Evolutionary conservation across 1,140 invertebrate species (phyloP).

Genomic region (Prorops nasuta): DNA sequence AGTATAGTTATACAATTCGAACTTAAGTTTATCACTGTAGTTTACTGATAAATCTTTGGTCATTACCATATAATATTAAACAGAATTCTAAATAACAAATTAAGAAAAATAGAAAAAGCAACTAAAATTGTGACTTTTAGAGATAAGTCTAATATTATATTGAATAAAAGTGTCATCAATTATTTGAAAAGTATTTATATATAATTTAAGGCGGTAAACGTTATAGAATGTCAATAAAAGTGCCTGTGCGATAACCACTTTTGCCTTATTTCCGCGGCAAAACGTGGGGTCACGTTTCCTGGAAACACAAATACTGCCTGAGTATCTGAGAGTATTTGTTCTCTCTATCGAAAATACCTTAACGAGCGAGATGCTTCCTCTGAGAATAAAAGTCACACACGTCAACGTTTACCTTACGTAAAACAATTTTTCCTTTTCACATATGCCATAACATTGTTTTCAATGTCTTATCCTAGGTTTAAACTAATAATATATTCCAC

Average conservation of each 20-base stretch:
- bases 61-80: no score
- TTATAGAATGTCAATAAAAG: no score
- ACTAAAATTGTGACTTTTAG: neutral
- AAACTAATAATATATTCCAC: neutral
- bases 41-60: no score
- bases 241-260: neutral
- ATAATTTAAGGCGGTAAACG: neutral
- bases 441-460: conserved; percentile 1
- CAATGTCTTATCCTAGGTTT: conserved; percentile 1
- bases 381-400: conserved; percentile 3
- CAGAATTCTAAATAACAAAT: neutral
- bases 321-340: conserved; percentile 3
- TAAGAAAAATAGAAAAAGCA: neutral
- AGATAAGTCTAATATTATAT: neutral
- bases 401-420: neutral
- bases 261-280: no score
- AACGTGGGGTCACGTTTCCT: conserved; percentile 8
- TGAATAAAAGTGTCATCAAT: neutral
- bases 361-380: conserved; percentile 10
- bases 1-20: no score
- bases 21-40: no score
- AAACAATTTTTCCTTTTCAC: conserved; percentile 1
- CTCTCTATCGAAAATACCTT: conserved; percentile 8
- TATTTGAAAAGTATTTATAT: conserved; percentile 12
- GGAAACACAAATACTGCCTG: conserved; percentile 7